Percentiles rank a stretch among this genome's conserved stretches.
These are phyloP conservation scores for Toxotes jaculatrix DNA, from an alignment of 2,113 vertebrate species.

Conservation along the genomic window DNA sequence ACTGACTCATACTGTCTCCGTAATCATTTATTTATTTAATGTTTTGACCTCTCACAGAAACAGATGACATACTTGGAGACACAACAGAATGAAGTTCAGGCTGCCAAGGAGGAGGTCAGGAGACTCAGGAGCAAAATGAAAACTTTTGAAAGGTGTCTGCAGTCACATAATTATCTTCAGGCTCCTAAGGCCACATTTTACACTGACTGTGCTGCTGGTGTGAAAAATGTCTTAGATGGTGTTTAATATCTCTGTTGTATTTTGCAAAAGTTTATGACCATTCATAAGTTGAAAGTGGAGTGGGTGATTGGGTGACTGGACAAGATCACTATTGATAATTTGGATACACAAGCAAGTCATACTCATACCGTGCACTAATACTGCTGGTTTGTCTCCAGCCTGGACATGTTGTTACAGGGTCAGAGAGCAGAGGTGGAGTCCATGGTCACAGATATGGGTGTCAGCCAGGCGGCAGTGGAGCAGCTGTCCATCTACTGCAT, in stretches of 20 bases:
- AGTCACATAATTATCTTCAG: neutral
- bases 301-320: neutral
- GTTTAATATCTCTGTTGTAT: neutral
- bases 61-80: slow-evolving; percentile 95
- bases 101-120: slow-evolving; percentile 89
- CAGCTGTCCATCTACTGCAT: slow-evolving; percentile 96
- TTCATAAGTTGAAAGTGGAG: neutral
- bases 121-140: slow-evolving; percentile 89
- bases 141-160: slow-evolving; percentile 89
- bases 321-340: neutral
- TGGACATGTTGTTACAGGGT: slow-evolving; percentile 91
- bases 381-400: slow-evolving; percentile 76
- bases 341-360: neutral
- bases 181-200: neutral
- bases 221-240: neutral
- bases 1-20: neutral
- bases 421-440: slow-evolving; percentile 93
- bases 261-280: neutral
- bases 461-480: slow-evolving; percentile 91
- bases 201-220: neutral
- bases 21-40: neutral
- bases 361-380: slow-evolving; percentile 11
- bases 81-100: slow-evolving; percentile 88
- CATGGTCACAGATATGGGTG: slow-evolving; percentile 96
- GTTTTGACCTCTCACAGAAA: slow-evolving; percentile 83